Evolutionary conservation across 2,113 vertebrate genomes (phyloP), one percentile per base, ranked within the genome.

Genomic region (Brienomyrus longianalis): DNA sequence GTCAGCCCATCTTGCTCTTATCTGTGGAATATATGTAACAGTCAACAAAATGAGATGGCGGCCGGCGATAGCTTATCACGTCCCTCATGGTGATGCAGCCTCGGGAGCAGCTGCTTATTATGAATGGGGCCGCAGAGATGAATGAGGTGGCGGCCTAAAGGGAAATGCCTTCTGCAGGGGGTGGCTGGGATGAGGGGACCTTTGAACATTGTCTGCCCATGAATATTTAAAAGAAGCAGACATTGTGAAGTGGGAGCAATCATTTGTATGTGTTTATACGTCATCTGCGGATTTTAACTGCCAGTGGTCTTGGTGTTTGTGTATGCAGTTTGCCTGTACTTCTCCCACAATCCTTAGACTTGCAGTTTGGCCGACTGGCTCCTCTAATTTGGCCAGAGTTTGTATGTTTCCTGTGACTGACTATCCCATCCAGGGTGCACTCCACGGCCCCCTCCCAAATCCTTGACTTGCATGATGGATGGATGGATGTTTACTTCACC

Each of bases 1-100:
- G n/a, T 66, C 83, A 89, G 87, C 77, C 91, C 83, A 88, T 92
- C 92, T 91, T 83, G 90, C 89, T 92, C 90, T 92, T 92, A 92
- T 92, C 91, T 74, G 89, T 3, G 43, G 90, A 89, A 92, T 92
- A 88, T 92, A 90, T 91, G 91, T 91, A 91, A 88, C 48, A 89
- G 89, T 91, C 74, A 91, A 77, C 83, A 39, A 91, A 90, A 91
- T 90, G 91, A 91, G 90, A 92, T 92, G 87, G 70, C 83, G 80
- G 54, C 87, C 27, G 31, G 66, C 23, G 92, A 93, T 93, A 92
- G 27, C 92, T 92, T 93, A 92, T 92, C 90, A 7, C 39, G 52
- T 88, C 51, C 88, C 88, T 89, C 88, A 66, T 35, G 13, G 90
- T 90, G 51, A 90, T 47, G 90, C 77, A 59, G 19, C 90, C 62